phyloP scores from a whole-genome alignment of 2,797 vertebrate genomes.

The Coendou prehensilis region DNA sequence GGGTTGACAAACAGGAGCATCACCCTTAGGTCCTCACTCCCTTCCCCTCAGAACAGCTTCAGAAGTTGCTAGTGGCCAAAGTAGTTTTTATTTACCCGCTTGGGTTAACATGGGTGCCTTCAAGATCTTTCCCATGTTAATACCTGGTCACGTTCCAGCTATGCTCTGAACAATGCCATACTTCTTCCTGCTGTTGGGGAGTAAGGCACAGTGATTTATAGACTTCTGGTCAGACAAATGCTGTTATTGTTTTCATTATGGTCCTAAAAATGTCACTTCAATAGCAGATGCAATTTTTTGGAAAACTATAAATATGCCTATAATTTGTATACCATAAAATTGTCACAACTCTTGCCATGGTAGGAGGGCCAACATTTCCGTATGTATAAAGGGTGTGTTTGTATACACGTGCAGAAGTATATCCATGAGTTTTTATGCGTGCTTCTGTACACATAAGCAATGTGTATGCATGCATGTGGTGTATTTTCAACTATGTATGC shows the following conservation, averaged over 20 bases:
- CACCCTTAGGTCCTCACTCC: neutral
- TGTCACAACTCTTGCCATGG: constrained; percentile 63
- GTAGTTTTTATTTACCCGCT: neutral
- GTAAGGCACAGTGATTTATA: constrained; percentile 56
- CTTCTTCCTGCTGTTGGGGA: constrained; percentile 67
- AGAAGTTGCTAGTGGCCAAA: neutral
- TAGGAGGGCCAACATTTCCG: constrained; percentile 68
- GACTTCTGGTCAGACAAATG: constrained; percentile 75
- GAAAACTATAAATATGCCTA: constrained; percentile 91
- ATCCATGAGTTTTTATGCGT: neutral
- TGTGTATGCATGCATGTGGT: neutral
- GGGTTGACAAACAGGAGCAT: neutral
- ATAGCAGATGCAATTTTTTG: constrained; percentile 78
- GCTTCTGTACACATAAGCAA: neutral
- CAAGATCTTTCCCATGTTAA: constrained; percentile 33
- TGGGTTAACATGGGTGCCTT: neutral
- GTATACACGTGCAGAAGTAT: neutral
- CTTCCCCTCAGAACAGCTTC: neutral
- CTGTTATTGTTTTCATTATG: constrained; percentile 82
- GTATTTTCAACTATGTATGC: neutral
- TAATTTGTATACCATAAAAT: constrained; percentile 85
- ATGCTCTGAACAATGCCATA: constrained; percentile 66
- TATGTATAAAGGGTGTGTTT: neutral
- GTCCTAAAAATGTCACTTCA: constrained; percentile 86
- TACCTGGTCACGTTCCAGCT: neutral